A percentile compares a stretch with the other conserved stretches of the same genome.
Evolutionary conservation across 2,888 invertebrate genomes (phyloP).

Genomic region (Cosmorhoe ocellata): DNA sequence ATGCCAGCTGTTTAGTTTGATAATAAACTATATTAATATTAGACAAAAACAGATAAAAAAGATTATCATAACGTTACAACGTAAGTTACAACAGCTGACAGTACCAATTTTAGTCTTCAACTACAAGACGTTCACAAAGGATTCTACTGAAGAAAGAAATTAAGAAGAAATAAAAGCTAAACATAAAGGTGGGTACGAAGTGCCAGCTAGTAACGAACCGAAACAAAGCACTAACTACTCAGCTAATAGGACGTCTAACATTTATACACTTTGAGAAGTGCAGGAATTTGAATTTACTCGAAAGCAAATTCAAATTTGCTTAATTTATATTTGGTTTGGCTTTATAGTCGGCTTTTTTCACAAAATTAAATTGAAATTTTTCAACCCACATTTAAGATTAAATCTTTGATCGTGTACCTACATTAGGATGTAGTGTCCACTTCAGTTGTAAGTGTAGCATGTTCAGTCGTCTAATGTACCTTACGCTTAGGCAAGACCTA

Average conservation of each 20-base stretch:
- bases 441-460: no score
- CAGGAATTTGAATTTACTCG: conserved; percentile 45
- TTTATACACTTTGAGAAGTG: conserved; percentile 49
- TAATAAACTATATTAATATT: not conserved
- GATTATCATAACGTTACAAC: not conserved
- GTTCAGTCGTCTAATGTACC: no score
- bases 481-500: no score
- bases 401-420: conserved; percentile 7
- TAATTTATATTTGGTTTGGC: conserved; percentile 51
- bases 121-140: conserved; percentile 50
- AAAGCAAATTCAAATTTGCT: conserved; percentile 45
- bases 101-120: conserved; percentile 13
- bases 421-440: conserved; percentile 11
- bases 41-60: no score
- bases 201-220: conserved; percentile 76
- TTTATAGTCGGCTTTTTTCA: conserved; percentile 31
- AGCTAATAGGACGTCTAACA: conserved; percentile 74
- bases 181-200: conserved; percentile 76
- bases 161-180: conserved; percentile 61
- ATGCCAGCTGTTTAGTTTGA: conserved; percentile 17
- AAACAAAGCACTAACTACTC: conserved; percentile 75
- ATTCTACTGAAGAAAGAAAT: conserved; percentile 68
- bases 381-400: not conserved
- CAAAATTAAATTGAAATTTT: not conserved
- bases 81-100: conserved; percentile 26